phyloP scores from a whole-genome alignment of 2,113 vertebrate genomes.

The Sakesphorus luctuosus region DNA sequence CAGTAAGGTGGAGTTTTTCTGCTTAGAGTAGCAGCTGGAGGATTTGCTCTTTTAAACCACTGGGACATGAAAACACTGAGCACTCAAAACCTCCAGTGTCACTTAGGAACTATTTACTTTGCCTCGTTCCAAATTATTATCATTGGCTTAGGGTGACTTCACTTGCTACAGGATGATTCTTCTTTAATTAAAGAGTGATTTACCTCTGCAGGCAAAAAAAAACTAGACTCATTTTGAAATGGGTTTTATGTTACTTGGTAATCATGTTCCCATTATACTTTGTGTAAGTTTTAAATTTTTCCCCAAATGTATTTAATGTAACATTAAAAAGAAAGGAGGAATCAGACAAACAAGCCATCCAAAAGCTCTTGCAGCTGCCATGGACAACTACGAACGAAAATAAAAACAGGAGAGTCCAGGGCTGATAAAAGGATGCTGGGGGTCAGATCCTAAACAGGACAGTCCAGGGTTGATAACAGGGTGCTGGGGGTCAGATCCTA shows the following conservation, averaged over 20 bases:
- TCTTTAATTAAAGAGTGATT: constrained; percentile 67
- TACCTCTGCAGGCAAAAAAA: constrained; percentile 34
- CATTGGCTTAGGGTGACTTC: constrained; percentile 57
- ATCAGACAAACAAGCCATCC: not conserved
- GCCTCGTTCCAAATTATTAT: constrained; percentile 43
- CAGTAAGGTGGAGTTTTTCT: constrained; percentile 36
- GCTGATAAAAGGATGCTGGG: not conserved
- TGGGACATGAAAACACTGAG: constrained; percentile 30
- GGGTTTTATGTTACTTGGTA: not conserved
- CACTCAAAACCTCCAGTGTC: constrained; percentile 6
- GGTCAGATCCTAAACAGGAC: not conserved
- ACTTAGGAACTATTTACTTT: constrained; percentile 52
- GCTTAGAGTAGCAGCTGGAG: constrained; percentile 46
- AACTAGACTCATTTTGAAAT: not conserved
- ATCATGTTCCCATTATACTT: not conserved
- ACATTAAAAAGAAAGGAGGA: not conserved
- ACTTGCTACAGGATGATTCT: constrained; percentile 30
- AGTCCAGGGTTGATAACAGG: not conserved
- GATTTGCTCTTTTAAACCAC: constrained; percentile 59
- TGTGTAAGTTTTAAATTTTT: not conserved
- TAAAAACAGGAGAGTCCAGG: not conserved
- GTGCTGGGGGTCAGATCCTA: too few species aligned
- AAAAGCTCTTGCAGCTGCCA: not conserved
- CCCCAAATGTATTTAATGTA: not conserved
- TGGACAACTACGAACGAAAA: not conserved